These are phyloP conservation scores for Hycleus cichorii DNA, from an alignment of 1,140 invertebrate genomes.

Conservation along the genomic window DNA sequence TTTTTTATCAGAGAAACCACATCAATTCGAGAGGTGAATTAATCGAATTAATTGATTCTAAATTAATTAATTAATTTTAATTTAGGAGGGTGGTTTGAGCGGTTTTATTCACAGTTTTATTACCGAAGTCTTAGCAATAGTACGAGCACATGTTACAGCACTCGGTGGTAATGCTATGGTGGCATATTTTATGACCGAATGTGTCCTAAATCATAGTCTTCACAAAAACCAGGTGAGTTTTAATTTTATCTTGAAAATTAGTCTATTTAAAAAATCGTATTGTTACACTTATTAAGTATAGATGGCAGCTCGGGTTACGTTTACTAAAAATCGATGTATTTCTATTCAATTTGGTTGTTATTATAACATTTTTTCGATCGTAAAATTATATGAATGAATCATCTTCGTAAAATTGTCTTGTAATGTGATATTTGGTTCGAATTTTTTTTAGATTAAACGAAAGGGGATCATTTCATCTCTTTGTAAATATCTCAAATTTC, in stretches of 20 bases:
- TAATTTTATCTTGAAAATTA: background rate
- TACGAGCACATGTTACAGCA: conserved; percentile 84
- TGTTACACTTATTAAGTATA: no score
- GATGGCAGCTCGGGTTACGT: no score
- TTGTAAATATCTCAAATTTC: no score
- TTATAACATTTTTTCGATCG: no score
- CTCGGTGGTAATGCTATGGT: conserved; percentile 94
- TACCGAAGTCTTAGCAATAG: conserved; percentile 83
- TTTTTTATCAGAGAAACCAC: conserved; percentile 94
- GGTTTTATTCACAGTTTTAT: conserved; percentile 92
- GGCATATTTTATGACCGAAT: conserved; percentile 87
- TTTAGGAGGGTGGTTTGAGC: conserved; percentile 75
- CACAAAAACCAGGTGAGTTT: conserved; percentile 88
- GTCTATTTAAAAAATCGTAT: no score
- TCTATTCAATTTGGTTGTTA: no score
- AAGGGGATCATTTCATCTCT: no score
- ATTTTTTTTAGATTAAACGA: no score
- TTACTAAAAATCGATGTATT: no score
- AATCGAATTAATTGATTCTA: background rate
- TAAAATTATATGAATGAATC: no score
- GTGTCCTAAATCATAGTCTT: conserved; percentile 81
- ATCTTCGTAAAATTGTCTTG: no score
- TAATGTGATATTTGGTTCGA: no score
- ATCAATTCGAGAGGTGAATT: conserved; percentile 72
- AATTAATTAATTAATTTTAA: background rate